Base-by-base conservation (phyloP, 2,113 vertebrate species). In the Camelus dromedarius region DNA sequence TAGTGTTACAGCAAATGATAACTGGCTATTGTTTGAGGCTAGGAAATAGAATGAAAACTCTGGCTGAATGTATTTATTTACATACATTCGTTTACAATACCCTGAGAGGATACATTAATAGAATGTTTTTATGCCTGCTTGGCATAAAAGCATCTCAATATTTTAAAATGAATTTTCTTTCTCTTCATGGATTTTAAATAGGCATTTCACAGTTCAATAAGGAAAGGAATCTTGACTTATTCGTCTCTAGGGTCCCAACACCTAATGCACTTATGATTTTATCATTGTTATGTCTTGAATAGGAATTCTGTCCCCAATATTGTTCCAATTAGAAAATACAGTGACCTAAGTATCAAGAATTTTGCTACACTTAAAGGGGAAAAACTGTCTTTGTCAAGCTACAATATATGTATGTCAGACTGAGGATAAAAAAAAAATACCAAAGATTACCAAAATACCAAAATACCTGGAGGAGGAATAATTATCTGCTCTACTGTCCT, bases 381-480 rank as follows among this genome's bases (percentile, higher is more conserved):
- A 79, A 81, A 64, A 75, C 26, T 91, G 22, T 67, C 26, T 54
- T 54, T 35, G 15, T 69, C 16, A 95, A 92, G 13, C 69, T 85
- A 96, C 89, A 92, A 94, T 88, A 84, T 24, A 14, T 42, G 38
- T 50, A 64, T 54, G 24, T 84, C 38, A 95, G 62, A 86, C 13
- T 86, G 50, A 91, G 28, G n/a, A 75, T 1, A n/a, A 62, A 82
- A 91, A 90, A 97, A 91, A 90, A 97, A 82, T 20, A 86, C 30
- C 92, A 95, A 93, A 32, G 35, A 95, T 60, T 50, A 88, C 22
- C 32, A 42, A 42, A 42, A 42, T 42, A 42, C 38, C 38, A 42
- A 42, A 42, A 42, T 42, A 96, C 46, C 70, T 62, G n/a, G 14
- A 95, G 16, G 85, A 90, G 42, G 67, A 86, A 75, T 95, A 90